Conservation (phyloP, 2,888 invertebrate genomes). For the Ceraclea dissimilis region DNA sequence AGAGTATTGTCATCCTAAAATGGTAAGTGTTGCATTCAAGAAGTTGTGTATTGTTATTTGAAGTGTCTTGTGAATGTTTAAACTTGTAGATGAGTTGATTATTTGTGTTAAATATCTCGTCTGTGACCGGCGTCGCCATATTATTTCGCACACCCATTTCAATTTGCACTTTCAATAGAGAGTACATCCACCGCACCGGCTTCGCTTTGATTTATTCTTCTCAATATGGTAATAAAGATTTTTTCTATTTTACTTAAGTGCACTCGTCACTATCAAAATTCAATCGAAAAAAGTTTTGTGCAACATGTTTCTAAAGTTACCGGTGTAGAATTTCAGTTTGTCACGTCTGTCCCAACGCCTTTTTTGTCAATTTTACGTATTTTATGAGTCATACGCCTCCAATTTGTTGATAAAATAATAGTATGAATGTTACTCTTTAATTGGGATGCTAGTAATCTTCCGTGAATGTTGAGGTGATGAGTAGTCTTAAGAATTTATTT, state of each 20-base stretch:
- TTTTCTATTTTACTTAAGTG: constrained; percentile 17
- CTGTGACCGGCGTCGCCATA: constrained; percentile 49
- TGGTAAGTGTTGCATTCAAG: constrained; percentile 46
- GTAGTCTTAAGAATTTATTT: neutral
- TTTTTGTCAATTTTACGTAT: constrained; percentile 36
- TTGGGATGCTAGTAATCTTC: neutral
- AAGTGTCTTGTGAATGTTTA: constrained; percentile 30
- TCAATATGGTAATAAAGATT: constrained; percentile 16
- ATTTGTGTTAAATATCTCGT: constrained; percentile 30
- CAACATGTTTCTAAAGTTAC: constrained; percentile 16
- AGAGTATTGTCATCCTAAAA: constrained; percentile 40
- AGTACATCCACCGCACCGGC: constrained; percentile 29
- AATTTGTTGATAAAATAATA: neutral
- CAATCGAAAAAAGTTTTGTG: neutral
- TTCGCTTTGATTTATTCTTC: constrained; percentile 32
- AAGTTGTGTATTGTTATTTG: constrained; percentile 36
- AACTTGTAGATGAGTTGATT: neutral
- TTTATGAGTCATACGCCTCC: neutral
- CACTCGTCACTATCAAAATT: constrained; percentile 4
- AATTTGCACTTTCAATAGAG: constrained; percentile 46
- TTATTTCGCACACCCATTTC: constrained; percentile 40
- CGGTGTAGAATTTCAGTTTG: constrained; percentile 46
- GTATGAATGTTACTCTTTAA: neutral
- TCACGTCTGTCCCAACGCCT: constrained; percentile 35
- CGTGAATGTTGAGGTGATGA: neutral